Evolutionary conservation across 2,113 vertebrate species (phyloP).

Genomic region (Daphoenositta chrysoptera): DNA sequence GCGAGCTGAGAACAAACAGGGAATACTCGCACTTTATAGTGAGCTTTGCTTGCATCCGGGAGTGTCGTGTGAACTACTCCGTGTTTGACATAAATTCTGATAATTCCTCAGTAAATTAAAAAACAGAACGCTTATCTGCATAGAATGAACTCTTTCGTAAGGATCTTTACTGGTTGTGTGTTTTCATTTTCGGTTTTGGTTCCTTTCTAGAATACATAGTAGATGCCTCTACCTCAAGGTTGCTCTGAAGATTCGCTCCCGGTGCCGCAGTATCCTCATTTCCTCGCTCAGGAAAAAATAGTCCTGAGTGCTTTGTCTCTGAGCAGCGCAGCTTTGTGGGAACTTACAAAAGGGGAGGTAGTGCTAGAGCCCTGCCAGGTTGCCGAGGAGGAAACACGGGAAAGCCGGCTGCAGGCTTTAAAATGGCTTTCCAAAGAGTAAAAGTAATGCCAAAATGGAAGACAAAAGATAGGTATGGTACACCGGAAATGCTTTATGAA

Average conservation of each 20-base stretch:
- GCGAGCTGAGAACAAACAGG: neutral
- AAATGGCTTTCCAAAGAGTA: neutral
- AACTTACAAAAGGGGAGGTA: neutral
- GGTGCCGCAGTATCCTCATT: fast-evolving
- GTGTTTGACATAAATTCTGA: neutral
- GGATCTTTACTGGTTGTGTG: neutral
- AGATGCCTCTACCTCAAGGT: fast-evolving
- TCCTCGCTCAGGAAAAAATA: neutral
- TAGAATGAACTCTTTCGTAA: neutral
- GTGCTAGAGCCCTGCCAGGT: too few relatives aligned
- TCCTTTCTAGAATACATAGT: fast-evolving
- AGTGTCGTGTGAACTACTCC: fast-evolving
- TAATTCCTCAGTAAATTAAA: neutral
- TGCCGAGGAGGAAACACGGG: fast-evolving
- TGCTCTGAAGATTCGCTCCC: fast-evolving
- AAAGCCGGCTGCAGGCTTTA: neutral
- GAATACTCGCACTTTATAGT: fast-evolving
- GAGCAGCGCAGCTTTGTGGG: neutral
- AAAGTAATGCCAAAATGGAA: neutral
- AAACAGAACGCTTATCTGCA: fast-evolving
- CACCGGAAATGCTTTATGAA: neutral
- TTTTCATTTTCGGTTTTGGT: neutral
- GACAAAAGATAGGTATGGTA: neutral
- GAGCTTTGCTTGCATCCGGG: neutral
- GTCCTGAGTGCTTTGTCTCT: neutral